These are phyloP conservation scores for Drosophila phalerata DNA, from an alignment of 2,888 invertebrate genomes.

Conservation along the genomic window DNA sequence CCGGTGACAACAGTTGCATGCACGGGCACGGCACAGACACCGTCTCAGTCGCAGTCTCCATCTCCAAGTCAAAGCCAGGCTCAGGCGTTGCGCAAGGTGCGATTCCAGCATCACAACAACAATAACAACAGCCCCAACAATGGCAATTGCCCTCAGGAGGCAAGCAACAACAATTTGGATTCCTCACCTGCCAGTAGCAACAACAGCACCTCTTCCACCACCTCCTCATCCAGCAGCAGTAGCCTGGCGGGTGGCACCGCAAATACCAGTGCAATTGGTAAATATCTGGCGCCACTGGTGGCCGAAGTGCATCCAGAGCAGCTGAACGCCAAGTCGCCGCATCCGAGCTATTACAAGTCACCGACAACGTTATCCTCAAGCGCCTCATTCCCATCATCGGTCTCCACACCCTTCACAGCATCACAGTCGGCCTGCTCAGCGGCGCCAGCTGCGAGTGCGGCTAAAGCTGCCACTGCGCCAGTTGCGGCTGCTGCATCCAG, in stretches of 20 bases:
- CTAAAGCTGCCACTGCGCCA: slow-evolving; percentile 84
- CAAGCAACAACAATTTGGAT: slow-evolving; percentile 36
- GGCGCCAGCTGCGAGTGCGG: slow-evolving; percentile 84
- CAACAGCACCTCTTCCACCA: slow-evolving; percentile 41
- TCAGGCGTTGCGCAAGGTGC: slow-evolving; percentile 70
- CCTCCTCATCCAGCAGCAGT: slow-evolving; percentile 33
- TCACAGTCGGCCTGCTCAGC: slow-evolving; percentile 83
- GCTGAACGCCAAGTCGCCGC: slow-evolving; percentile 66
- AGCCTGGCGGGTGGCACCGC: slow-evolving; percentile 68
- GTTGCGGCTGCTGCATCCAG: slow-evolving; percentile 75
- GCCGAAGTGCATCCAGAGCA: slow-evolving; percentile 85
- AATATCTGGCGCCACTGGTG: slow-evolving; percentile 83
- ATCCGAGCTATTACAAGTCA: slow-evolving; percentile 76
- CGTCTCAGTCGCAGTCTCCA: slow-evolving; percentile 25
- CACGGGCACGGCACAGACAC: slow-evolving; percentile 22
- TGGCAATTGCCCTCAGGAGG: slow-evolving; percentile 45
- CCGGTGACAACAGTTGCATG: slow-evolving; percentile 2
- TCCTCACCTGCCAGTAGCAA: slow-evolving; percentile 29
- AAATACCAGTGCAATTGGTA: slow-evolving; percentile 76
- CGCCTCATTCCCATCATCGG: slow-evolving; percentile 83
- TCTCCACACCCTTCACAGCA: slow-evolving; percentile 83
- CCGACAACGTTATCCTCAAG: slow-evolving; percentile 83
- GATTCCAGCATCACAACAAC: slow-evolving; percentile 69
- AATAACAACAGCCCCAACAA: slow-evolving; percentile 49
- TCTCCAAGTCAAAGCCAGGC: slow-evolving; percentile 52